Conservation (phyloP, 1,140 invertebrate genomes). For the Hylyphantes graminicola region DNA sequence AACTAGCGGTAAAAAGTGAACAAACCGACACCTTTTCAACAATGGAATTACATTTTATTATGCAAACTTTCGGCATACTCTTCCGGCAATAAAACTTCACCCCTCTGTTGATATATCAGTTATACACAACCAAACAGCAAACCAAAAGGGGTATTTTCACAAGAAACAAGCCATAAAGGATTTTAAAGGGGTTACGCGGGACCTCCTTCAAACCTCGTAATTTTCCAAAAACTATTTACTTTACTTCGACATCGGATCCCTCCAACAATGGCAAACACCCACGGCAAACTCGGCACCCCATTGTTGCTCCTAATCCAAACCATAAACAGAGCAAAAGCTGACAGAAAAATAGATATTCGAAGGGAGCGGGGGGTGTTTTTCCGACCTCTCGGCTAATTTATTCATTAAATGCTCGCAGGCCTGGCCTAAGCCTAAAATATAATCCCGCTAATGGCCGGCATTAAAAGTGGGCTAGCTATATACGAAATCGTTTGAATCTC, state of each 20-base stretch:
- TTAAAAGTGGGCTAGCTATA: constrained; percentile 42
- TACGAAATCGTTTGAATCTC: constrained; percentile 8
- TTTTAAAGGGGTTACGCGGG: constrained; percentile 33
- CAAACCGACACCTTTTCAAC: background rate
- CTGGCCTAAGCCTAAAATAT: constrained; percentile 47
- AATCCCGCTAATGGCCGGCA: constrained; percentile 56
- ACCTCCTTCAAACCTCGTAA: constrained; percentile 14
- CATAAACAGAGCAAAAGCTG: constrained; percentile 55
- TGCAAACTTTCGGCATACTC: background rate
- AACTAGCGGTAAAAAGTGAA: background rate
- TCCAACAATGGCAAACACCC: background rate
- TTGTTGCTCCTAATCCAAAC: constrained; percentile 41
- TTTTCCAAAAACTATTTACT: constrained; percentile 44
- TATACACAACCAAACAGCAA: constrained; percentile 7
- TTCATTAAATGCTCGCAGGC: constrained; percentile 57
- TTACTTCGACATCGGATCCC: background rate
- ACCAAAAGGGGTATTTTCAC: constrained; percentile 45
- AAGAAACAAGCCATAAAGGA: constrained; percentile 41
- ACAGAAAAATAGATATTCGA: constrained; percentile 21
- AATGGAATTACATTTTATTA: background rate
- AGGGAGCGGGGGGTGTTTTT: background rate
- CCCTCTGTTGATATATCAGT: constrained; percentile 9
- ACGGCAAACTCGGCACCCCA: constrained; percentile 6
- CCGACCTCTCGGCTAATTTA: constrained; percentile 47
- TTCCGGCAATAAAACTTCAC: constrained; percentile 25